Base-by-base conservation (phyloP, 2,113 vertebrate genomes). In the Neodontobutis hainanensis region DNA sequence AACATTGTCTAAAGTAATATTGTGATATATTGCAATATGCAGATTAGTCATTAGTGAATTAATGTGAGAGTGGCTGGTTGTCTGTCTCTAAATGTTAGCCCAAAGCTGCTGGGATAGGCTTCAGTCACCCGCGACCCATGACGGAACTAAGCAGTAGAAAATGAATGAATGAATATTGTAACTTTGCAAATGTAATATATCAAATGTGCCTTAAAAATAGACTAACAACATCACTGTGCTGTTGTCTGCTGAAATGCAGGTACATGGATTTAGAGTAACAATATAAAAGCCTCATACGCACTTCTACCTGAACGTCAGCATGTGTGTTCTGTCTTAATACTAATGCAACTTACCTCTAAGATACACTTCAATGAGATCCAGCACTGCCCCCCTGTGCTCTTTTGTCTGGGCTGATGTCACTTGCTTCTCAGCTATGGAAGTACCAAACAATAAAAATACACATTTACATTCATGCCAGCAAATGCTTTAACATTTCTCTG, bases 361-460 rank as follows among this genome's bases (percentile, higher is more conserved):
- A 83, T 98, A 99, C 50, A 91, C 92, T 67, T 95, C 95, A 52
- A 94, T 87, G 72, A 99, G 95, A 67, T 98, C 96, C 92, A 98
- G 73, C 38, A 98, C 94, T 0, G 93, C 94, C 2, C 90, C 91
- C 82, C 94, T 88, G 89, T 99, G 97, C 52, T 97, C 94, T 89
- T 94, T 98, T 61, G 95, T 91, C 85, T 99, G 97, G 70, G 89
- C 74, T 73, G 96, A 94, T 44, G 90, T 89, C 32, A 89, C 82
- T 51, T 93, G 94, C 83, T 92, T 96, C 87, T 90, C 92, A 9
- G 94, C 97, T 98, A 27, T 9, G 12, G 19, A 6, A 58, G 51
- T 49, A 59, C 69, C 4, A 74, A 36, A 4, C 44, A 70, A 11
- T n/a, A 6, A 12, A 15, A 3, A 2, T 6, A 43, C 10, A 43